phyloP scores from a whole-genome alignment of 2,888 invertebrate genomes.

The Monopis laevigella region DNA sequence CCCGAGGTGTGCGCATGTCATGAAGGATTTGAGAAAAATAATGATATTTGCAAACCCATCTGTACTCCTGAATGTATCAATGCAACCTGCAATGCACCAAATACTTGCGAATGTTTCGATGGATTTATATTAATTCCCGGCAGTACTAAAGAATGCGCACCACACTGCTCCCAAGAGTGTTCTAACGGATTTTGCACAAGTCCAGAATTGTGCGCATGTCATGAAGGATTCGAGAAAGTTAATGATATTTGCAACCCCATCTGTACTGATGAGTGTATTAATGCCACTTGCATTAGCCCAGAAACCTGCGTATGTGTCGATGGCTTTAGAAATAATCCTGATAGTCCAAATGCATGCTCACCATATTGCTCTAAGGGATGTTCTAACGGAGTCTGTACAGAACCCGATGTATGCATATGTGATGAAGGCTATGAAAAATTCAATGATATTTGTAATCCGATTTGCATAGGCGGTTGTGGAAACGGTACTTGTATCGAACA shows the following conservation, averaged over 20 bases:
- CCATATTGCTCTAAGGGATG: slow-evolving; percentile 23
- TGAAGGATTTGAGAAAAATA: slow-evolving; percentile 26
- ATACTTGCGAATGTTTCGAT: slow-evolving; percentile 22
- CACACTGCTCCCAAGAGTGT: slow-evolving; percentile 26
- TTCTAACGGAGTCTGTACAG: slow-evolving; percentile 23
- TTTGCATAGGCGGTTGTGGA: slow-evolving; percentile 21
- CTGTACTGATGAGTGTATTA: not conserved
- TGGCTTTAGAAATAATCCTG: slow-evolving; percentile 33
- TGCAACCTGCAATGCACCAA: slow-evolving; percentile 23
- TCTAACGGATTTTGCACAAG: slow-evolving; percentile 26
- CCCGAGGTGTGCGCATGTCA: slow-evolving; percentile 29
- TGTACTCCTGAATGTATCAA: slow-evolving; percentile 23
- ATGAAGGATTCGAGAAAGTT: slow-evolving; percentile 27
- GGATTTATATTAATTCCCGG: slow-evolving; percentile 16
- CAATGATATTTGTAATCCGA: slow-evolving; percentile 20
- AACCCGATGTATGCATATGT: slow-evolving; percentile 24
- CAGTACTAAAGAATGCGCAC: slow-evolving; percentile 17
- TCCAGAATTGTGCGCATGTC: slow-evolving; percentile 29
- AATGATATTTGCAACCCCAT: not conserved
- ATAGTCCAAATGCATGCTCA: slow-evolving; percentile 16
- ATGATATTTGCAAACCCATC: slow-evolving; percentile 3
- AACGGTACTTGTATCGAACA: slow-evolving; percentile 30
- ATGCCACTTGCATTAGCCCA: slow-evolving; percentile 32
- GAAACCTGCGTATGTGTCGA: slow-evolving; percentile 48
- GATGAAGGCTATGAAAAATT: slow-evolving; percentile 17